These are phyloP conservation scores for Plumapathes pennacea DNA, from an alignment of 92 coral and sea anemone genomes.

Conservation along the genomic window DNA sequence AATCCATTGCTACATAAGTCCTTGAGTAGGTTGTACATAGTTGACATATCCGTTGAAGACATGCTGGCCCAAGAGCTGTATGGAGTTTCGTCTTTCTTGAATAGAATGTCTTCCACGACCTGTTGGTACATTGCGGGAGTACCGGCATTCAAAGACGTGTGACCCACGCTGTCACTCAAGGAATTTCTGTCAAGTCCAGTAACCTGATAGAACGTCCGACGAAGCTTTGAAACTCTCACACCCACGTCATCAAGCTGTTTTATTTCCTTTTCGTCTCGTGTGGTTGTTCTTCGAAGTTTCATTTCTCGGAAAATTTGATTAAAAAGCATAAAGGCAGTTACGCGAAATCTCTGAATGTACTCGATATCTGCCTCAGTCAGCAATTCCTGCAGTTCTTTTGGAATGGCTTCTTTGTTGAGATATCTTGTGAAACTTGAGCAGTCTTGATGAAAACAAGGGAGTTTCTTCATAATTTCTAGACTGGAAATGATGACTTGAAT, in stretches of 20 bases:
- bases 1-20: constrained; percentile 14
- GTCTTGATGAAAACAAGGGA: constrained; percentile 33
- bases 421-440: constrained; percentile 26
- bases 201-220: constrained; percentile 50
- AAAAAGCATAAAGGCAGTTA: constrained; percentile 18
- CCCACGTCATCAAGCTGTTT: constrained; percentile 33
- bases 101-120: constrained; percentile 49
- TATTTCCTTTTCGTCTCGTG: constrained; percentile 29
- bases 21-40: constrained; percentile 26
- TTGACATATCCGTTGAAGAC: background rate
- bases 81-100: constrained; percentile 44
- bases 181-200: constrained; percentile 44
- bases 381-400: constrained; percentile 28
- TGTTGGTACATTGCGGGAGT: constrained; percentile 39
- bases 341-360: constrained; percentile 24
- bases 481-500: constrained; percentile 41
- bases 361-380: constrained; percentile 27
- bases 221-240: constrained; percentile 45
- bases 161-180: constrained; percentile 3
- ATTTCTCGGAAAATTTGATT: constrained; percentile 51
- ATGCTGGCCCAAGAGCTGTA: constrained; percentile 53
- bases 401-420: constrained; percentile 24
- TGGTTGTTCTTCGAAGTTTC: constrained; percentile 40
- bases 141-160: background rate
- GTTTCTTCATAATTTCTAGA: constrained; percentile 46